phyloP scores from a whole-genome alignment of 2,888 invertebrate species.

The Heliconius cydno region DNA sequence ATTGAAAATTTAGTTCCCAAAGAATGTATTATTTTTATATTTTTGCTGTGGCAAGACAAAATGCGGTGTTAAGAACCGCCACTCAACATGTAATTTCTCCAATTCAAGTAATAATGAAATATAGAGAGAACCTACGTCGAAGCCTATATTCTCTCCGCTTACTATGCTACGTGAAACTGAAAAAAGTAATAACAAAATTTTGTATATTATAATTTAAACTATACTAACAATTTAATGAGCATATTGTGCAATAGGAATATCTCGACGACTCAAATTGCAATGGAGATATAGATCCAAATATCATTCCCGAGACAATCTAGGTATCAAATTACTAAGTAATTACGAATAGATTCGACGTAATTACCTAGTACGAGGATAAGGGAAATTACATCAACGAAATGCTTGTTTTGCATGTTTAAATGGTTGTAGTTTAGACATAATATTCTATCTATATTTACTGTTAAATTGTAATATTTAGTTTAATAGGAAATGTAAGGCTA shows the following conservation, averaged over 20 bases:
- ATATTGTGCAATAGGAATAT: conserved; percentile 43
- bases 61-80: not conserved
- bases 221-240: conserved; percentile 35
- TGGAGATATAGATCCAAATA: conserved; percentile 39
- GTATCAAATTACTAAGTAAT: conserved; percentile 52
- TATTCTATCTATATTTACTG: conserved; percentile 1
- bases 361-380: conserved; percentile 29
- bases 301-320: conserved; percentile 49
- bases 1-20: not conserved
- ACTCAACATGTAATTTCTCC: not conserved
- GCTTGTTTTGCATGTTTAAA: not conserved
- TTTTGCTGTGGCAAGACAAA: not conserved
- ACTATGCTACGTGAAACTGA: not conserved
- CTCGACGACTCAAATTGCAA: conserved; percentile 42
- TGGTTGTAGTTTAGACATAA: not conserved
- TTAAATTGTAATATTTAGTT: not conserved
- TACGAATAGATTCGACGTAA: conserved; percentile 48
- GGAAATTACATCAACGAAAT: conserved; percentile 15
- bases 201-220: not conserved
- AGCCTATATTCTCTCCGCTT: not conserved
- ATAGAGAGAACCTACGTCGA: not conserved
- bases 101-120: not conserved
- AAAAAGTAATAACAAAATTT: not conserved
- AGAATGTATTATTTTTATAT: not conserved
- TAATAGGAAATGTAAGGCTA: not conserved